Evolutionary conservation across 1,140 invertebrate genomes (phyloP), one percentile per base, ranked within the genome.

Genomic region (Atta texana): DNA sequence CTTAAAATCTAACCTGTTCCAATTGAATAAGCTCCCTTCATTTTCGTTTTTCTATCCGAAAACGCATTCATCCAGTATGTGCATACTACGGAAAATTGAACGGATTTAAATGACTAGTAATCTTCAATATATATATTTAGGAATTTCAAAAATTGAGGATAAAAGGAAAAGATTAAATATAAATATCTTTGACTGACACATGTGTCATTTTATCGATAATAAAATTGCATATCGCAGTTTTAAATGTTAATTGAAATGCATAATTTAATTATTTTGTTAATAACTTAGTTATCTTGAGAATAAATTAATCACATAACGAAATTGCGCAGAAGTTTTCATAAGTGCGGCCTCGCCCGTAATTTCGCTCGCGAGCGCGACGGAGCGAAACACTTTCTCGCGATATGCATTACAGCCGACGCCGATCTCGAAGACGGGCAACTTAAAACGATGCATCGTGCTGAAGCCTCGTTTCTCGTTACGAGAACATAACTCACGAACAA

Each of bases 401-500:
- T 63, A 55, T 28, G 39, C 34, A 49, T 59, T 59, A 31, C 24
- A 72, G 18, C 53, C 55, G 51, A 55, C 64, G 69, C 28, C 16
- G 66, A 75, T 86, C 51, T 44, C 63, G 75, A 57, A 68, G 81
- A 69, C 77, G 85, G 74, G 86, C 88, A 89, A 71, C 75, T 68
- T 91, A 92, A 88, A 75, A 74, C 85, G 71, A 75, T 76, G 61
- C 64, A 61, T 61, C 66, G 57, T 63, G 24, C 16, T 53, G 82
- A 69, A 90, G 81, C 57, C 82, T 90, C 89, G 82, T 88, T 87
- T 86, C 89, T 91, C 87, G 89, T 91, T 91, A 91, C 84, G 64
- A 63, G 85, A 90, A 90, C 89, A 91, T 91, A 91, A 91, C 85
- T 91, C 89, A 91, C 49, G 74, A 91, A 91, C 90, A 90, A 91